Evolutionary conservation across 2,797 vertebrate species (phyloP).

Genomic region (Acanthiza pusilla): DNA sequence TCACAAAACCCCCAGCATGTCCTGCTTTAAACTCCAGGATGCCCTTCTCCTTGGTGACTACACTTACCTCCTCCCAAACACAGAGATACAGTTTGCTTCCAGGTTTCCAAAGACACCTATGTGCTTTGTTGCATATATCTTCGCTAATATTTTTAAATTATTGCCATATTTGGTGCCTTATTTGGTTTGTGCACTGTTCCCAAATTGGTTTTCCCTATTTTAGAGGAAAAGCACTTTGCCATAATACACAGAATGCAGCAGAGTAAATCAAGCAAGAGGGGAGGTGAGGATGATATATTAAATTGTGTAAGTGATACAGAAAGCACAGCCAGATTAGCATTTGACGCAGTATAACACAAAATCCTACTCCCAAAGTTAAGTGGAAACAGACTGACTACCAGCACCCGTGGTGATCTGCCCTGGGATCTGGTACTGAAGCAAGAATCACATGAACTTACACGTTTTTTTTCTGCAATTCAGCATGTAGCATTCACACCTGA

Average conservation of each 20-base stretch:
- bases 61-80: neutral
- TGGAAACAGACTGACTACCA: neutral
- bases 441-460: neutral
- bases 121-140: neutral
- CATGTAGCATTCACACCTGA: neutral
- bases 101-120: neutral
- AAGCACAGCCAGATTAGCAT: neutral
- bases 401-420: neutral
- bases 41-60: neutral
- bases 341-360: neutral
- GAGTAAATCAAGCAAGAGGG: neutral
- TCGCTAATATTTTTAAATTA: neutral
- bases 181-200: neutral
- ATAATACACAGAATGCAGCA: neutral
- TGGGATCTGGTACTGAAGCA: neutral
- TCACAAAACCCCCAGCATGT: neutral
- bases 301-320: neutral
- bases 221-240: neutral
- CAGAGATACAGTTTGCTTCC: neutral
- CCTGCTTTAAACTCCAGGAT: neutral
- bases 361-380: neutral
- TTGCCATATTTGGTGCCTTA: rapidly evolving
- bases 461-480: neutral
- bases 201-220: neutral
- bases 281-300: neutral